phyloP scores from a whole-genome alignment of 2,888 invertebrate genomes.

The Villa cingulata region DNA sequence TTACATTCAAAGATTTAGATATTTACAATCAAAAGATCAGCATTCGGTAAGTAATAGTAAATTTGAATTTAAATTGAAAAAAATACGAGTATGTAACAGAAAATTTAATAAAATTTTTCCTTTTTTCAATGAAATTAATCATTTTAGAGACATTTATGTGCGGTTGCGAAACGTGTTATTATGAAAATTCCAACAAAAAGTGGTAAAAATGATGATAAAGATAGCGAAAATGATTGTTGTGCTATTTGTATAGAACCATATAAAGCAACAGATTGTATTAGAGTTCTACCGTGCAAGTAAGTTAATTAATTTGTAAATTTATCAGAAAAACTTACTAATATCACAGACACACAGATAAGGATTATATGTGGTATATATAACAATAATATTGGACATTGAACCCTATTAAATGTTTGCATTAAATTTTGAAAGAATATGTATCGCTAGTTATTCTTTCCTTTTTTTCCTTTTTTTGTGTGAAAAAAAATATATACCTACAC shows the following conservation, averaged over 20 bases:
- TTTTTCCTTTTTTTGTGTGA: too few species aligned
- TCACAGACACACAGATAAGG: too few species aligned
- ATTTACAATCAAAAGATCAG: slow-evolving; percentile 87
- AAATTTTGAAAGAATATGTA: too few species aligned
- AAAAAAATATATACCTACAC: too few species aligned
- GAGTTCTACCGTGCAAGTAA: slow-evolving; percentile 86
- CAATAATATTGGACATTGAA: too few species aligned
- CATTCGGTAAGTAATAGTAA: slow-evolving; percentile 55
- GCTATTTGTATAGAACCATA: slow-evolving; percentile 92
- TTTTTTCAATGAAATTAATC: slow-evolving; percentile 12
- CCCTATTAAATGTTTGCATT: too few species aligned
- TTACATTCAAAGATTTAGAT: slow-evolving; percentile 87
- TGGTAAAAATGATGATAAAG: slow-evolving; percentile 75
- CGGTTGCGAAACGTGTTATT: slow-evolving; percentile 85
- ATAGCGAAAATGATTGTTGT: slow-evolving; percentile 79
- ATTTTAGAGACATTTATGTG: slow-evolving; percentile 72
- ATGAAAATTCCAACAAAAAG: slow-evolving; percentile 85
- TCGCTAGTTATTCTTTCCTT: too few species aligned
- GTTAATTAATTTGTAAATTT: slow-evolving; percentile 26
- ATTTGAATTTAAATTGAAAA: background rate
- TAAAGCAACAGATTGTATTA: slow-evolving; percentile 69
- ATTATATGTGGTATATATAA: too few species aligned
- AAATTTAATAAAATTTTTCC: background rate
- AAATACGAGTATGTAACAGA: too few species aligned
- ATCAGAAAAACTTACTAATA: too few species aligned